Percentiles rank a stretch among this genome's conserved stretches.
Evolutionary conservation across 2,797 vertebrate genomes (phyloP).

Genomic region (Epinephelus coioides): DNA sequence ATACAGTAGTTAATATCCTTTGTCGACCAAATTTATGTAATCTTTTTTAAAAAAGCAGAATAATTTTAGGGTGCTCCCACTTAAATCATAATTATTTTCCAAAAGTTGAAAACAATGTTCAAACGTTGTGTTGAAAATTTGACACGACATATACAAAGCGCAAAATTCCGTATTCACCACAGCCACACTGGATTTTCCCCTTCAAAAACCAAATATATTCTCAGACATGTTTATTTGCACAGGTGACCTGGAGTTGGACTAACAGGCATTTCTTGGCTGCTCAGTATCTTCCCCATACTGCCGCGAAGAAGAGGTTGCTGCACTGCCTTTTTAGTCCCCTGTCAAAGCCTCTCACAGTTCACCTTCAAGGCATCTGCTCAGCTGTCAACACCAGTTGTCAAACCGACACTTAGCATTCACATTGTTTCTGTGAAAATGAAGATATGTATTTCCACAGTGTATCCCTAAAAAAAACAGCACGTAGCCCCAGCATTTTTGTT

Average conservation of each 20-base stretch:
- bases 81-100: too few species aligned
- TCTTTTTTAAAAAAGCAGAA: too few species aligned
- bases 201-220: neutral
- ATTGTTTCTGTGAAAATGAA: conserved; percentile 79
- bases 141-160: neutral
- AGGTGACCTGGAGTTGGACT: conserved; percentile 60
- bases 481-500: conserved; percentile 71
- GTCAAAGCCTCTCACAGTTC: conserved; percentile 82
- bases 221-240: conserved; percentile 37
- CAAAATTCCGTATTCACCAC: neutral
- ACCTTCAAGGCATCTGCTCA: conserved; percentile 83
- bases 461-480: conserved; percentile 45
- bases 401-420: conserved; percentile 81
- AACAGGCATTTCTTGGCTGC: conserved; percentile 41
- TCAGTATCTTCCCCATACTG: conserved; percentile 53
- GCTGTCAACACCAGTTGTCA: conserved; percentile 83
- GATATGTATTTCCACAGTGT: conserved; percentile 76
- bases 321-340: conserved; percentile 75
- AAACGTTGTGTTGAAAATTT: neutral
- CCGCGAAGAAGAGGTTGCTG: conserved; percentile 64
- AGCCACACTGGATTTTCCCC: neutral
- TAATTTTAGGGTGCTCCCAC: too few species aligned
- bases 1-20: too few species aligned
- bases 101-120: too few species aligned
- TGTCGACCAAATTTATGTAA: too few species aligned